Base-by-base conservation (phyloP, 2,888 invertebrate species). In the Platynereis dumerilii region DNA sequence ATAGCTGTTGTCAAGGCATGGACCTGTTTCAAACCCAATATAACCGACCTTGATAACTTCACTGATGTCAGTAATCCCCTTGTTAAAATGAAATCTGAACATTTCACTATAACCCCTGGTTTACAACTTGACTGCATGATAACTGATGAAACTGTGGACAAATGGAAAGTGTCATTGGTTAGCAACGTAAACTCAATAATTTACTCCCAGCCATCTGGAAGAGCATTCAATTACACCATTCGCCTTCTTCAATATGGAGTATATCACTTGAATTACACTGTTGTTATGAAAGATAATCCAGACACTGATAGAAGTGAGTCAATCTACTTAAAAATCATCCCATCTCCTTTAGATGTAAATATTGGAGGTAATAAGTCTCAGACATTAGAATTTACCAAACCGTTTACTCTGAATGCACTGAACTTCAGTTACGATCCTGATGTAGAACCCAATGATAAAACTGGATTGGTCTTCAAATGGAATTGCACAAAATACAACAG, bases 1-100 rank as follows among this genome's bases (percentile, higher is more conserved):
- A 20, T 28, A 24, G 58, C 29, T 15, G n/a, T 15, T 5, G 44
- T 58, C 15, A 58, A 27, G 58, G 58, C 39, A 24, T 58, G 58
- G 58, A 28, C 22, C 24, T 58, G 58, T 28, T 34, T 27, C 3
- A 12, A 24, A 5, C 58, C 58, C 2, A 22, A 58, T 24, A 34
- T 58, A 24, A 58, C 39, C 22, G 24, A 27, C 15, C 44, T 28
- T 3, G 48, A 48, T 48, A 48, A 48, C 48, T 48, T 48, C 39
- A 42, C 39, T 24, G 58, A 58, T 44, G 17, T 28, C 29, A n/a
- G n/a, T 2, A 58, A 22, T 15, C 58, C 58, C 17, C n/a, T 58
- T 3, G 10, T 15, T 20, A 24, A 58, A 26, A 58, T 28, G 58
- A 26, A 28, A 58, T 58, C 58, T 17, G 17, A 28, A 58, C 24